Base-by-base conservation (phyloP, 2,113 vertebrate genomes). In the Gambusia affinis region DNA sequence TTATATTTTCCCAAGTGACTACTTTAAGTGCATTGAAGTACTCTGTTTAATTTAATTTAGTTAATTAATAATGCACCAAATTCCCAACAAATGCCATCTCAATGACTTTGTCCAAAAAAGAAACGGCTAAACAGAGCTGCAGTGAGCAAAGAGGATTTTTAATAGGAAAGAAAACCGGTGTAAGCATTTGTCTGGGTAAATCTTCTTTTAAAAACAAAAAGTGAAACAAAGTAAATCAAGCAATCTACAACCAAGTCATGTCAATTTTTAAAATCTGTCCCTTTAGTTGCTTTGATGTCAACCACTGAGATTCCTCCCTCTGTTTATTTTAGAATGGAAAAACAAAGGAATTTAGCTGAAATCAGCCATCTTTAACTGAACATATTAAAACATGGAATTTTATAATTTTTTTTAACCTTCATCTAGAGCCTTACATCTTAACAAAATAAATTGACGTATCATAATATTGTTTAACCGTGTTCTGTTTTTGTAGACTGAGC, bases 401-500 rank as follows among this genome's bases (percentile, higher is more conserved):
- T 73, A 89, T 88, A 89, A 87, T 84, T 44, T 80, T 54, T 54
- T 37, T 12, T 11, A 37, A 57, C 7, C 2, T n/a, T 22, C 10
- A 57, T 24, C 17, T 10, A 57, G 22, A n/a, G 8, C 51, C 51
- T 57, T 24, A 3, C 8, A 57, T 57, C 22, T 54, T 22, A 57
- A 57, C 51, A n/a, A 57, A 57, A 57, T 57, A 57, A 57, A 57
- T n/a, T 8, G 7, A 57, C n/a, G 51, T 54, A 54, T 57, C 24
- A 57, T 57, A 57, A 57, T 57, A 42, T 27, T 3, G 62, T 67
- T 71, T 24, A 68, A 65, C 65, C 84, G 71, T 82, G 76, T 86
- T 85, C 54, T 62, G 69, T 82, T 84, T 78, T 54, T 79, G 65
- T 68, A 51, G 24, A 79, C 63, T 60, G 70, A 84, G 83, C 75